phyloP scores from a whole-genome alignment of 64 coral and sea anemone species.

The Montipora efflorescens region DNA sequence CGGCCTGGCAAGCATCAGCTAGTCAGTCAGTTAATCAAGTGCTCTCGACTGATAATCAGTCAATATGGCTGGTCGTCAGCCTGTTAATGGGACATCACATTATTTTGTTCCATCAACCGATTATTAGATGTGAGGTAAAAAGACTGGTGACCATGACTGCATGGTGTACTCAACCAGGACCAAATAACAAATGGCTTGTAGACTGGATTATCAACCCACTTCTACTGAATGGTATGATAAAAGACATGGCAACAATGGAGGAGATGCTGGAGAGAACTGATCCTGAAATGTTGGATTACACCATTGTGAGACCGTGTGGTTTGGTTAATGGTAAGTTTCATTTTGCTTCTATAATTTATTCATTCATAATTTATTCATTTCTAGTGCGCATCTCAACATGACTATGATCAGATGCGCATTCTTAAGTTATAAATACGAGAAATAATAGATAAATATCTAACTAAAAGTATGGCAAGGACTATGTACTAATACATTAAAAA shows the following conservation, averaged over 20 bases:
- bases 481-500: too few relatives aligned
- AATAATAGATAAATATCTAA: too few relatives aligned
- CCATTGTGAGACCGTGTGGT: constrained; percentile 85
- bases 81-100: too few relatives aligned
- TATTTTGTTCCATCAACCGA: not conserved
- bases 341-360: not conserved
- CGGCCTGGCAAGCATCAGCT: not conserved
- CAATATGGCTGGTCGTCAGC: too few relatives aligned
- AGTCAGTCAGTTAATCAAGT: not conserved
- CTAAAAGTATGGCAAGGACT: too few relatives aligned
- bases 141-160: constrained; percentile 82
- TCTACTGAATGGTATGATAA: constrained; percentile 77
- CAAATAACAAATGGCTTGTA: constrained; percentile 78
- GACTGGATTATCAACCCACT: constrained; percentile 94
- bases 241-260: constrained; percentile 93
- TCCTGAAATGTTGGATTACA: constrained; percentile 76
- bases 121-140: constrained; percentile 67
- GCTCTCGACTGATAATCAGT: not conserved
- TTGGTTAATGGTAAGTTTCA: constrained; percentile 55
- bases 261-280: constrained; percentile 67
- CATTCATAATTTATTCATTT: not conserved
- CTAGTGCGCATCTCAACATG: too few relatives aligned
- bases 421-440: too few relatives aligned
- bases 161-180: constrained; percentile 88
- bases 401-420: too few relatives aligned